Percentiles rank a stretch among this genome's conserved stretches.
These are phyloP conservation scores for Loxodonta africana DNA, from an alignment of 2,113 vertebrate species.

Conservation along the genomic window DNA sequence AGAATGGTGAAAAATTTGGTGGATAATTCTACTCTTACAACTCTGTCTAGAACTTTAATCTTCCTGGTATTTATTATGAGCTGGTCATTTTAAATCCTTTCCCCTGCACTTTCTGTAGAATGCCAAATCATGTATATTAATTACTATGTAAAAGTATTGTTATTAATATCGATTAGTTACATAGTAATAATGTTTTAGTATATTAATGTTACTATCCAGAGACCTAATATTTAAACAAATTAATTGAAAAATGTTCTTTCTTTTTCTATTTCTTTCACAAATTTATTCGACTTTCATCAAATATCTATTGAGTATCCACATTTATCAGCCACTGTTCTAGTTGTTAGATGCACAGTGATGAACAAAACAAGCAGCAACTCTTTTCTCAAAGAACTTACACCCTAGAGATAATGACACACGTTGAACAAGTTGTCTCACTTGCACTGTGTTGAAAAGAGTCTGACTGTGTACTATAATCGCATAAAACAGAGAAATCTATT, in stretches of 20 bases:
- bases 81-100: background rate
- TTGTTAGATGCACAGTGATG: background rate
- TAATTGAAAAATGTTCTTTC: background rate
- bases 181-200: background rate
- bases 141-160: background rate
- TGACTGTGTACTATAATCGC: background rate
- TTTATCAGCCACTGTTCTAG: background rate
- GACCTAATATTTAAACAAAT: background rate
- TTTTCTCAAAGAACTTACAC: background rate
- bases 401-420: background rate
- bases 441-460: background rate
- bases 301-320: background rate
- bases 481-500: background rate
- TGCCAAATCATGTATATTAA: background rate
- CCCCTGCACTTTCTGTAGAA: background rate
- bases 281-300: background rate
- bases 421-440: background rate
- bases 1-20: background rate
- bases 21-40: background rate
- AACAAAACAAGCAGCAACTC: background rate
- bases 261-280: background rate
- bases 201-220: background rate
- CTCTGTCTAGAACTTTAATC: background rate
- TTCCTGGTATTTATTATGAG: background rate
- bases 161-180: background rate